These are phyloP conservation scores for Hippolais icterina DNA, from an alignment of 2,113 vertebrate genomes.

Conservation along the genomic window DNA sequence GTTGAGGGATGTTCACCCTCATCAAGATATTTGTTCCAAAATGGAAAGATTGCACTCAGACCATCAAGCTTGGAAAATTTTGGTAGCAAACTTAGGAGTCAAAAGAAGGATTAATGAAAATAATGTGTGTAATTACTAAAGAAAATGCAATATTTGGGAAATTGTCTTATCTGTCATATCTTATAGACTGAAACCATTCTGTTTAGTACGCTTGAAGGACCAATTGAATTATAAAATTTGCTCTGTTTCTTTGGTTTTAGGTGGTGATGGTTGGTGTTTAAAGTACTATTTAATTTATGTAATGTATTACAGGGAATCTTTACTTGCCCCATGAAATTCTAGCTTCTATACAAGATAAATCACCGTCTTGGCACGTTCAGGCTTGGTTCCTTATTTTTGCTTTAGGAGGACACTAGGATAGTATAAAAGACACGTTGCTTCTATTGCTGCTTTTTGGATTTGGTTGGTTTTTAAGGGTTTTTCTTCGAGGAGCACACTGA, in stretches of 20 bases:
- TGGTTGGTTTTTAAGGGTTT: rapidly evolving
- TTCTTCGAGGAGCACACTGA: background rate
- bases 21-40: background rate
- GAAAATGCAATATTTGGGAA: background rate
- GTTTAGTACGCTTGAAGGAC: background rate
- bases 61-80: background rate
- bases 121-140: background rate
- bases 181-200: rapidly evolving
- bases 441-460: background rate
- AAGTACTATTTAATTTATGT: background rate
- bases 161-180: background rate
- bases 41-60: background rate
- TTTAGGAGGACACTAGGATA: background rate
- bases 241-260: background rate
- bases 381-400: background rate
- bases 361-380: background rate
- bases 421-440: background rate
- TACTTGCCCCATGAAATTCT: background rate
- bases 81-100: background rate
- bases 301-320: background rate
- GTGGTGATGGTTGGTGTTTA: background rate
- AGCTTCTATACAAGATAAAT: background rate
- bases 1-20: background rate
- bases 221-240: background rate
- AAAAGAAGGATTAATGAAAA: background rate